Evolutionary conservation across 2,888 invertebrate species (phyloP), one percentile per base, ranked within the genome.

Genomic region (Tetragonula carbonaria): DNA sequence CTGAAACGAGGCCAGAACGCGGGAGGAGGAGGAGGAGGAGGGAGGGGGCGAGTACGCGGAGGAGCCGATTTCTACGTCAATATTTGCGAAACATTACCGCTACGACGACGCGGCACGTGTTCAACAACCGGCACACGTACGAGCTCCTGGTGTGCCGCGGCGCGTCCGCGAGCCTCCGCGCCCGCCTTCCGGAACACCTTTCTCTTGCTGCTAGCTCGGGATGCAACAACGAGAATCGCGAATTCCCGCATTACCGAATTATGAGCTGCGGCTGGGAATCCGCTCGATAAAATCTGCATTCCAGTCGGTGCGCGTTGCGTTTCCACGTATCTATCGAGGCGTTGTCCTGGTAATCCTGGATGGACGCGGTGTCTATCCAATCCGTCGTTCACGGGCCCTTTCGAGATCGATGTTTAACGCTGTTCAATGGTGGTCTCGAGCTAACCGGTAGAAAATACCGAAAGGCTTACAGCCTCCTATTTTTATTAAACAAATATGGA

Each of bases 1-100:
- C 59, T 80, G 80, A 73, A 82, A 82, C 83, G 82, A 70, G 84
- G 84, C 73, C 82, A 74, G 77, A 50, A 59, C 76, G 38, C 66
- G 75, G 63, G 76, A 70, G 45, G 45, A 45, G 45, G 8, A 8
- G 1, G 45, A 8, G 45, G 45, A 38, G 45, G 45, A 45, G 45
- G 8, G 8, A 1, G 45, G 1, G 45, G 45, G 38, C 8, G 8
- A 8, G 8, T 38, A 74, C 82, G 74, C 45, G 74, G 82, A 82
- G 72, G 85, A 89, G 82, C 83, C 88, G 91, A 90, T 91, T 91
- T 88, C 88, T 88, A 68, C 79, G 89, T 84, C 88, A 90, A 90
- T 90, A 90, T 90, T 91, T 91, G 90, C 88, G 88, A 91, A 90
- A 91, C 87, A 90, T 91, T 89, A 87, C 82, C 45, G 86, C 80